phyloP scores from a whole-genome alignment of 2,113 vertebrate species.

The Camarhynchus parvulus region DNA sequence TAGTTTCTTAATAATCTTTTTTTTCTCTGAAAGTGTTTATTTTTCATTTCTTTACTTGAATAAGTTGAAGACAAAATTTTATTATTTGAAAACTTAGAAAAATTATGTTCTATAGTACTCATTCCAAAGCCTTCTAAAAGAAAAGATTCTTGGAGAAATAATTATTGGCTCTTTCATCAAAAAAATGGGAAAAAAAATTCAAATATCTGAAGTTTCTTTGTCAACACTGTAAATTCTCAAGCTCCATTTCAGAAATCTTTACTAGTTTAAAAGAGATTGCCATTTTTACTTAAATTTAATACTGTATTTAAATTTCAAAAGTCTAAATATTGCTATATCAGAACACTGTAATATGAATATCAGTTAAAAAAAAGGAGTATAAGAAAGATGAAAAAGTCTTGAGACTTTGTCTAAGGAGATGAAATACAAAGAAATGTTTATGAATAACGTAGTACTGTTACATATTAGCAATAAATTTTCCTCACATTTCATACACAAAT shows the following conservation, averaged over 20 bases:
- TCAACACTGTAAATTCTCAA: neutral
- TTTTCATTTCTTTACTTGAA: neutral
- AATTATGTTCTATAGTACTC: neutral
- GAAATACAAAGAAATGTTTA: neutral
- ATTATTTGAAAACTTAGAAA: neutral
- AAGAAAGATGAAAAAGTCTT: neutral
- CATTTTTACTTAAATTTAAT: neutral
- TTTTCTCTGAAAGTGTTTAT: neutral
- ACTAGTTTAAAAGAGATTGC: neutral
- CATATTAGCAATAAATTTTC: neutral
- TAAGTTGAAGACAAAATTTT: neutral
- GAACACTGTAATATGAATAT: neutral
- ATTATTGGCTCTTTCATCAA: neutral
- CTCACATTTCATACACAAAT: neutral
- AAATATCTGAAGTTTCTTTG: neutral
- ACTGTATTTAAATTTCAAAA: neutral
- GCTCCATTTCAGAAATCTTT: neutral
- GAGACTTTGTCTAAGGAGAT: neutral
- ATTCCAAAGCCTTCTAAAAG: neutral
- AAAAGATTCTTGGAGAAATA: neutral
- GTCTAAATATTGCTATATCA: neutral
- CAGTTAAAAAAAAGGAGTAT: neutral
- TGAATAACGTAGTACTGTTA: neutral
- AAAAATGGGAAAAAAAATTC: accelerated
- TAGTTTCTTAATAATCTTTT: neutral